Evolutionary conservation across 1,140 invertebrate species (phyloP), one percentile per base, ranked within the genome.

Genomic region (Anastrepha obliqua): DNA sequence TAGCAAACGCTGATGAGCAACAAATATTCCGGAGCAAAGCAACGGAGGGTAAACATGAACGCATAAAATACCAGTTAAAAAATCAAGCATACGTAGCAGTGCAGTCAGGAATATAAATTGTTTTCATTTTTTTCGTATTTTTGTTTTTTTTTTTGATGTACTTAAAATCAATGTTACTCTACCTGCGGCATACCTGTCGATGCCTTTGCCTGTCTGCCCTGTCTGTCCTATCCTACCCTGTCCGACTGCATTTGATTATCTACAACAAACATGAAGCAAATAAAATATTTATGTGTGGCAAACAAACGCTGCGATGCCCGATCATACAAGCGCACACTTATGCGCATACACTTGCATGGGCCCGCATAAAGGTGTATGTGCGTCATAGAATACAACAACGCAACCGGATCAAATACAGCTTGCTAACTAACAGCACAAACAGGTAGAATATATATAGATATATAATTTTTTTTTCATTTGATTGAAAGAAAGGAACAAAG

Each of bases 191-290:
- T 55, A 81, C 74, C 74, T 74, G 67, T 47, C 39, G 67, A 74
- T 47, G 2, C 42, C 67, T 81, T 7, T 17, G 51, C 13, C 9
- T 20, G 44, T 47, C 67, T 44, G 67, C 67, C 67, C 9, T 11
- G 20, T 67, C 20, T 1, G 20, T 42, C 15, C 44, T 3, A 1
- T 2, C 11, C 20, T 51, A 39, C 64, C 64, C n/a, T 67, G 29
- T 39, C 64, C 47, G 74, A 29, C 47, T 81, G 74, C 47, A 55
- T 81, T 81, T 81, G 74, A 81, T 81, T 81, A 81, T 81, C 74
- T 55, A 11, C 74, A 51, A 4, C 74, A 81, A 81, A 81, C 20
- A 81, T 13, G 51, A 51, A 81, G 13, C 51, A 81, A 81, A 55
- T 55, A 55, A 81, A 81, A 81, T 81, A 81, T 81, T 81, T 81